A percentile compares a stretch with the other conserved stretches of the same genome.
Evolutionary conservation across 1,140 invertebrate genomes (phyloP).

Genomic region (Chionoecetes opilio): DNA sequence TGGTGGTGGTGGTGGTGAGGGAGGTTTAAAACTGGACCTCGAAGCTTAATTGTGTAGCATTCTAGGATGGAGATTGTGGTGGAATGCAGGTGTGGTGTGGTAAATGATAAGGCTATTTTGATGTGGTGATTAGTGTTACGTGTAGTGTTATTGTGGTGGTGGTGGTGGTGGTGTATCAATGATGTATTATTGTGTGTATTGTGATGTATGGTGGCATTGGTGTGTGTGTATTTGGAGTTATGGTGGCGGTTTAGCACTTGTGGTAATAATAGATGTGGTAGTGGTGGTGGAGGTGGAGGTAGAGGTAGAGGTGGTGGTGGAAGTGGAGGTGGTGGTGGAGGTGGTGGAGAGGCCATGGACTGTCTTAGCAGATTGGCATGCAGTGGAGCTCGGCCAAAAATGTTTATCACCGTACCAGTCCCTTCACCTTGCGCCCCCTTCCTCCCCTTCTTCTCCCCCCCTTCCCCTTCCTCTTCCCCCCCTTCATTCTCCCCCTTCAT

Average conservation of each 20-base stretch:
- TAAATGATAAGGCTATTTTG: neutral
- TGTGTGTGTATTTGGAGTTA: too few species aligned
- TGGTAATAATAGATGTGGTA: neutral
- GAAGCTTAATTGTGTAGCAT: neutral
- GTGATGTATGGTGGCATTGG: too few species aligned
- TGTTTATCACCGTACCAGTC: neutral
- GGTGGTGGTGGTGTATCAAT: neutral
- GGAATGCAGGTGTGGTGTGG: neutral
- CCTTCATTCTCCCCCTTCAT: neutral
- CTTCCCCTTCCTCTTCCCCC: neutral
- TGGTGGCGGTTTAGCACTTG: neutral
- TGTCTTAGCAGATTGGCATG: neutral
- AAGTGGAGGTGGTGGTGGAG: neutral
- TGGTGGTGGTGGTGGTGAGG: neutral
- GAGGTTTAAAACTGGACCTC: neutral
- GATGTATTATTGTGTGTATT: too few species aligned
- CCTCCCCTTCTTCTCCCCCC: conserved; percentile 8
- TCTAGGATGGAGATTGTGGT: neutral
- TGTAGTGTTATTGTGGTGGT: neutral
- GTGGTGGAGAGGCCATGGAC: neutral
- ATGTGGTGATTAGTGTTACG: neutral
- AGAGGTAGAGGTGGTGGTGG: neutral
- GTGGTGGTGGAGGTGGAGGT: neutral
- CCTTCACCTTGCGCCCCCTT: neutral
- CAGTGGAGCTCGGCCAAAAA: neutral